phyloP scores from a whole-genome alignment of 2,797 vertebrate species.

The Darevskia mixta region DNA sequence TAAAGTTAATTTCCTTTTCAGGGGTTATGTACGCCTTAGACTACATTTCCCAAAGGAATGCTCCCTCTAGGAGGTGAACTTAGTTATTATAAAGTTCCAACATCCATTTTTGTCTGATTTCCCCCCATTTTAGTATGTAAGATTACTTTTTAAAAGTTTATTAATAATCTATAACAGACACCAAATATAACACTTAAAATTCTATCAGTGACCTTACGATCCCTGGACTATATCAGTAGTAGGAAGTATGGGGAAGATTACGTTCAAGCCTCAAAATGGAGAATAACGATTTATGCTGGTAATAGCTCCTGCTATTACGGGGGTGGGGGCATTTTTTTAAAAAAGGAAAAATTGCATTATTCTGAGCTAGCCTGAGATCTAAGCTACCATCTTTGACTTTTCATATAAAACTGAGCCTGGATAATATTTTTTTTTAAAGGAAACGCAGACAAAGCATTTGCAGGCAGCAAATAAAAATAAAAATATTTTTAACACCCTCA shows the following conservation, averaged over 20 bases:
- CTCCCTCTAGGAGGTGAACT: neutral
- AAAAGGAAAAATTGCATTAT: neutral
- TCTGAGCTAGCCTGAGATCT: neutral
- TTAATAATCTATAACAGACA: slow-evolving; percentile 28
- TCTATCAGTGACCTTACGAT: slow-evolving; percentile 32
- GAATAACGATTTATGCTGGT: slow-evolving; percentile 23
- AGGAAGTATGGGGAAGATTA: slow-evolving; percentile 6
- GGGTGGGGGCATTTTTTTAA: neutral
- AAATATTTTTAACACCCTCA: neutral
- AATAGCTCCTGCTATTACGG: neutral
- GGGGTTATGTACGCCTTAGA: neutral
- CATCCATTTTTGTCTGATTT: neutral
- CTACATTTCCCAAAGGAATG: neutral
- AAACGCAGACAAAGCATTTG: slow-evolving; percentile 19
- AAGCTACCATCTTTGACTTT: neutral
- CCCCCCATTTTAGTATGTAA: neutral
- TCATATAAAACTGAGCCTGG: slow-evolving; percentile 26
- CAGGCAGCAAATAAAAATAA: neutral
- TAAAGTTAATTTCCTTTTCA: slow-evolving; percentile 29
- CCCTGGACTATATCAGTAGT: slow-evolving; percentile 1
- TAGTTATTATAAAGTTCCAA: neutral
- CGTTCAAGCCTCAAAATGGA: slow-evolving; percentile 21
- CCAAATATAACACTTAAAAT: slow-evolving; percentile 27
- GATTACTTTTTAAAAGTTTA: neutral
- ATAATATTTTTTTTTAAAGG: slow-evolving; percentile 45